Evolutionary conservation across 2,113 vertebrate genomes (phyloP).

Genomic region (Bungarus multicinctus): DNA sequence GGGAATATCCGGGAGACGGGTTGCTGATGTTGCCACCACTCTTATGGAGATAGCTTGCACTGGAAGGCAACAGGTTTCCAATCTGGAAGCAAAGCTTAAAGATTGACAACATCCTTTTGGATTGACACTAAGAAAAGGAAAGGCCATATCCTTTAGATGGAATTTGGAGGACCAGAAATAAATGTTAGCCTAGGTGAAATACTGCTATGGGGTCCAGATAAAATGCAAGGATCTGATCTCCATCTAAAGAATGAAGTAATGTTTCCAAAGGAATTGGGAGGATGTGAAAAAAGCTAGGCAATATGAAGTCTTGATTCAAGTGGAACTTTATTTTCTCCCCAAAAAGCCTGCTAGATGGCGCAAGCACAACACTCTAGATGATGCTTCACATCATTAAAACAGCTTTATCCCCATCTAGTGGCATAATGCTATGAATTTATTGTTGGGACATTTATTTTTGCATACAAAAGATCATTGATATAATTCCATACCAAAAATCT

Average conservation of each 20-base stretch:
- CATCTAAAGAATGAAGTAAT: not conserved
- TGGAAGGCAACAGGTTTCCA: not conserved
- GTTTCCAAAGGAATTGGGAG: not conserved
- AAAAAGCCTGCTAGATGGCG: not conserved
- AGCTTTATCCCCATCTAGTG: conserved; percentile 52
- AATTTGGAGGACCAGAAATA: not conserved
- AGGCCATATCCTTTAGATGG: not conserved
- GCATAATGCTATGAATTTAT: not conserved
- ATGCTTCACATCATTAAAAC: conserved; percentile 10
- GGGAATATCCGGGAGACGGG: not conserved
- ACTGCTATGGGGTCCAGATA: not conserved
- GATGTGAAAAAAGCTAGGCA: not conserved
- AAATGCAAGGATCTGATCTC: not conserved
- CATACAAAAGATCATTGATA: not conserved
- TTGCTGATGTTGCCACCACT: not conserved
- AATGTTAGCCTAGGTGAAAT: not conserved
- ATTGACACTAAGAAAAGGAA: not conserved
- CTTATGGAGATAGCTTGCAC: not conserved
- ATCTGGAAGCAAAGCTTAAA: not conserved
- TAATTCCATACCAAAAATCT: not conserved
- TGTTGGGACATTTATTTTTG: not conserved
- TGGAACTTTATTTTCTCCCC: not conserved
- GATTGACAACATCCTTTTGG: not conserved
- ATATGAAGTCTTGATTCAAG: not conserved
- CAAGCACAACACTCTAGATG: not conserved